Evolutionary conservation across 2,113 vertebrate species (phyloP), one percentile per base, ranked within the genome.

Genomic region (Tragelaphus strepsiceros): DNA sequence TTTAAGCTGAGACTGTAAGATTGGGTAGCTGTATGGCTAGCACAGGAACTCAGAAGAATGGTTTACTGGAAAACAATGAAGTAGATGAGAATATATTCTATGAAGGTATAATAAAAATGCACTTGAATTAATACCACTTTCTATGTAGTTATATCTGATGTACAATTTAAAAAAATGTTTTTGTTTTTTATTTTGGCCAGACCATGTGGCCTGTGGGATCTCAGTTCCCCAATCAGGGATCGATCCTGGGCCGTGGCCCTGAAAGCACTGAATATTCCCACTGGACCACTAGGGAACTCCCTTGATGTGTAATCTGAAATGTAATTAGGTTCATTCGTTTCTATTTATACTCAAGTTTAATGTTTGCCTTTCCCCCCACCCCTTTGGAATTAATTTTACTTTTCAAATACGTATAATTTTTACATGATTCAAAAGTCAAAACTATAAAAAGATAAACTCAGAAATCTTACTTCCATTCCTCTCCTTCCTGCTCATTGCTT

Each of bases 351-450:
- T 85, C 13, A 71, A 0, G 85, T 96, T 96, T 32, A 53, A 26
- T 32, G 30, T 62, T 83, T 94, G 3, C 7, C 26, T 17, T 88
- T 43, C 5, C 83, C 30, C 46, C 49, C 49, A 49, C 49, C 49
- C 2, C 61, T 93, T 94, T 64, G 83, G 19, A 92, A 82, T 91
- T 80, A 71, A 86, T 56, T 93, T 83, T 53, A 64, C 43, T 81
- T 90, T 95, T 53, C 2, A 7, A 94, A 81, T 46, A 7, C 15
- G 0, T 58, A 32, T 59, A 64, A 74, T 53, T 87, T 89, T 77
- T 61, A 88, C 88, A 86, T 92, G 35, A 22, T 81, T 94, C 78
- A 58, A 94, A 96, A 86, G 24, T 93, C 74, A 91, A 77, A 95
- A 67, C 54, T 77, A 62, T 54, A 54, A 88, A 86, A 96, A 59